Evolutionary conservation across 2,113 vertebrate genomes (phyloP).

Genomic region (Oplegnathus fasciatus): DNA sequence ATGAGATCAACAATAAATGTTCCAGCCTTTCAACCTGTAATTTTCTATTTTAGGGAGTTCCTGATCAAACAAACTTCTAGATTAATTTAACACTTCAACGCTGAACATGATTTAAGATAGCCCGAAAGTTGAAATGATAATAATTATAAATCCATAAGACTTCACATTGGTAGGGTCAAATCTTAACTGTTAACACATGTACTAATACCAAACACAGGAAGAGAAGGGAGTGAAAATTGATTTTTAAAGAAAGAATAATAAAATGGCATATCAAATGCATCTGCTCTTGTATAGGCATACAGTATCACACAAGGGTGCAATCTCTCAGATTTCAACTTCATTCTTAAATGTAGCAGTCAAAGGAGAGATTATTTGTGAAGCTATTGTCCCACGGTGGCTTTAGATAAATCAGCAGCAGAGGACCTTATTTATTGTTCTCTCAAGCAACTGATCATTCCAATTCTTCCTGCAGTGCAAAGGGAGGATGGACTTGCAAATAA

Average conservation of each 20-base stretch:
- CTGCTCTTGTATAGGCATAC: neutral
- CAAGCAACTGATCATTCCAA: constrained; percentile 56
- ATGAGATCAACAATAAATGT: constrained; percentile 30
- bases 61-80: constrained; percentile 32
- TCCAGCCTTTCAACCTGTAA: constrained; percentile 25
- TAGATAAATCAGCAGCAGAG: constrained; percentile 56
- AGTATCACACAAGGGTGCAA: neutral
- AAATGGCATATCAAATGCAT: neutral
- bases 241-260: constrained; percentile 12
- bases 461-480: constrained; percentile 47
- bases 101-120: neutral
- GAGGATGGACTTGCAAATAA: constrained; percentile 52
- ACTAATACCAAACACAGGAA: neutral
- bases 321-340: constrained; percentile 3
- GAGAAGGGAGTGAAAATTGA: neutral
- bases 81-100: constrained; percentile 1
- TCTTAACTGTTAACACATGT: neutral
- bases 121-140: neutral
- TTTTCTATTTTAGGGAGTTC: neutral
- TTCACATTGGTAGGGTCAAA: neutral
- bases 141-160: neutral
- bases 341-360: constrained; percentile 31
- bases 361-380: constrained; percentile 38
- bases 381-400: constrained; percentile 32
- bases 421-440: constrained; percentile 60